phyloP scores from a whole-genome alignment of 2,113 vertebrate species.

The Panthera uncia region DNA sequence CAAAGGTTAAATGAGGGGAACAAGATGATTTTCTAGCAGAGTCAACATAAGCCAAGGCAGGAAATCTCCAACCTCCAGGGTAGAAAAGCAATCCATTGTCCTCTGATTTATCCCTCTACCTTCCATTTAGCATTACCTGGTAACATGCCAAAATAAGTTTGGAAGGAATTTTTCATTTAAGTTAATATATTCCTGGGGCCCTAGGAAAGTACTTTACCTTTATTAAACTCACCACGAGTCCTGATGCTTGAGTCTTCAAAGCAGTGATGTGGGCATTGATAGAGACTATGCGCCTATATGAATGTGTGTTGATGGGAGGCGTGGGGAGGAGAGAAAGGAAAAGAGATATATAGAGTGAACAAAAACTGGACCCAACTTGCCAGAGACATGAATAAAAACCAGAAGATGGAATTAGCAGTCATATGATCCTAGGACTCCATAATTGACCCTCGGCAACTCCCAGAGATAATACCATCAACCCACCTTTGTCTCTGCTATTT shows the following conservation, averaged over 20 bases:
- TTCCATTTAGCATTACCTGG: not conserved
- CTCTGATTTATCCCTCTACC: not conserved
- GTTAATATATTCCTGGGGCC: not conserved
- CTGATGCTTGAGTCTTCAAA: not conserved
- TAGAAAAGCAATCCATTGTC: not conserved
- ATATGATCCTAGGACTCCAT: not conserved
- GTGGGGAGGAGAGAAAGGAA: not conserved
- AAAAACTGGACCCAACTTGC: not conserved
- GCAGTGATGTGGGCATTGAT: not conserved
- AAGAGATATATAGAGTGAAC: not conserved
- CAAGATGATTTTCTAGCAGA: not conserved
- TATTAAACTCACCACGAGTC: not conserved
- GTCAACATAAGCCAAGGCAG: not conserved
- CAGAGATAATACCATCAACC: not conserved
- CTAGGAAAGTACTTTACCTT: not conserved
- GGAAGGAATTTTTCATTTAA: constrained; percentile 2
- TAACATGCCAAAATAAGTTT: constrained; percentile 7
- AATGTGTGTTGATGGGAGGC: not conserved
- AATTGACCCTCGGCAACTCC: not conserved
- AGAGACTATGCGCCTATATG: not conserved
- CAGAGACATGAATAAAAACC: not conserved
- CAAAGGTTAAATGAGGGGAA: not conserved
- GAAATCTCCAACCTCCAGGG: not conserved
- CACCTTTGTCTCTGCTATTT: not conserved
- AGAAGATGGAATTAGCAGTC: not conserved